phyloP scores from a whole-genome alignment of 2,888 invertebrate genomes.

The Alitta virens region DNA sequence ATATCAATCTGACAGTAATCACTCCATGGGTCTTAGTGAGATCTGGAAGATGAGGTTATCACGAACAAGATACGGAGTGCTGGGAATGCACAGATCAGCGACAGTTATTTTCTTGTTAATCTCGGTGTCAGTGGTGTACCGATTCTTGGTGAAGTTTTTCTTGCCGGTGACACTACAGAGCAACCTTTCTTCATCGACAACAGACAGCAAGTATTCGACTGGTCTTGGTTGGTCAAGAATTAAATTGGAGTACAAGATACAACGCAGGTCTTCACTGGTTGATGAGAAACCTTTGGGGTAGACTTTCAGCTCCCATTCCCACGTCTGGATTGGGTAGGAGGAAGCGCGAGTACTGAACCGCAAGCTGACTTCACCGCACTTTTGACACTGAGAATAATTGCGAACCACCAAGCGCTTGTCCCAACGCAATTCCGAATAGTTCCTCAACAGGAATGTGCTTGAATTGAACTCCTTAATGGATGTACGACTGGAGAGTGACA shows the following conservation, averaged over 20 bases:
- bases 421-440: slow-evolving; percentile 58
- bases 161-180: slow-evolving; percentile 37
- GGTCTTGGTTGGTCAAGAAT: slow-evolving; percentile 54
- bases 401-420: slow-evolving; percentile 55
- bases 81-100: slow-evolving; percentile 37
- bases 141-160: slow-evolving; percentile 57
- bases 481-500: slow-evolving; percentile 52
- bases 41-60: slow-evolving; percentile 46
- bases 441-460: slow-evolving; percentile 51
- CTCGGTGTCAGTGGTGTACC: slow-evolving; percentile 56
- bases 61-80: slow-evolving; percentile 43
- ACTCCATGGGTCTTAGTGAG: slow-evolving; percentile 45
- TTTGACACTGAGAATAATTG: slow-evolving; percentile 38
- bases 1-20: not conserved
- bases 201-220: slow-evolving; percentile 50
- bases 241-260: slow-evolving; percentile 48
- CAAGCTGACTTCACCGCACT: slow-evolving; percentile 48
- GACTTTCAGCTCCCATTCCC: slow-evolving; percentile 59
- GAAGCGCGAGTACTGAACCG: slow-evolving; percentile 55
- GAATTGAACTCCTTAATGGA: slow-evolving; percentile 44
- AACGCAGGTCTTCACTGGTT: slow-evolving; percentile 47
- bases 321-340: slow-evolving; percentile 53
- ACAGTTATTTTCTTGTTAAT: slow-evolving; percentile 55
- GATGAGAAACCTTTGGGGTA: slow-evolving; percentile 51
- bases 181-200: slow-evolving; percentile 44